These are phyloP conservation scores for Chitala chitala DNA, from an alignment of 2,113 vertebrate genomes.

Conservation along the genomic window DNA sequence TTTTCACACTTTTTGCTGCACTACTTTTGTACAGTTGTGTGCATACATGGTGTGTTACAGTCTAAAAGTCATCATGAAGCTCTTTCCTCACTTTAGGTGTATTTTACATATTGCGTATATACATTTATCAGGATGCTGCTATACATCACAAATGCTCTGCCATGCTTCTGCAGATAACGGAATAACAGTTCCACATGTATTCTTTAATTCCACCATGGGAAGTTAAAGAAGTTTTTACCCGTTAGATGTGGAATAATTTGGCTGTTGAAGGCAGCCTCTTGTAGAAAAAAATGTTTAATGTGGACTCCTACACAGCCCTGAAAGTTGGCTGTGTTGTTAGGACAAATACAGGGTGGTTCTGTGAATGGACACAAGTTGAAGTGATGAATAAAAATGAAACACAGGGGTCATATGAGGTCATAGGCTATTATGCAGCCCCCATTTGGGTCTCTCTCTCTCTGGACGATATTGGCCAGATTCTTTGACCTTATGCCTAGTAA, in stretches of 20 bases:
- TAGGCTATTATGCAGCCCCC: not conserved
- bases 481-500: not conserved
- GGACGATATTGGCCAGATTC: too few relatives aligned
- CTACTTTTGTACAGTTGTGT: too few relatives aligned
- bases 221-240: slow-evolving; percentile 47
- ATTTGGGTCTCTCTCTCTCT: not conserved
- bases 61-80: not conserved
- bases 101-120: slow-evolving; percentile 53
- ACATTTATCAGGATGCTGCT: slow-evolving; percentile 52
- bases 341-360: not conserved
- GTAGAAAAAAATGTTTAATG: not conserved
- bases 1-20: too few relatives aligned
- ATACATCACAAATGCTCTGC: slow-evolving; percentile 62
- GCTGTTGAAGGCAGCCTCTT: slow-evolving; percentile 45
- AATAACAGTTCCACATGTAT: slow-evolving; percentile 57
- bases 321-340: not conserved
- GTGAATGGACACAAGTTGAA: not conserved
- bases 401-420: not conserved
- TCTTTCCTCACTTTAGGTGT: slow-evolving; percentile 51
- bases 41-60: not conserved
- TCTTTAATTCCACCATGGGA: slow-evolving; percentile 59
- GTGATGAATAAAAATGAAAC: not conserved
- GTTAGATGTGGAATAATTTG: slow-evolving; percentile 50
- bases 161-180: slow-evolving; percentile 65
- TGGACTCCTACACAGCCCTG: not conserved